Conservation (phyloP, 2,888 invertebrate species). For the Cheilosia vulpina region DNA sequence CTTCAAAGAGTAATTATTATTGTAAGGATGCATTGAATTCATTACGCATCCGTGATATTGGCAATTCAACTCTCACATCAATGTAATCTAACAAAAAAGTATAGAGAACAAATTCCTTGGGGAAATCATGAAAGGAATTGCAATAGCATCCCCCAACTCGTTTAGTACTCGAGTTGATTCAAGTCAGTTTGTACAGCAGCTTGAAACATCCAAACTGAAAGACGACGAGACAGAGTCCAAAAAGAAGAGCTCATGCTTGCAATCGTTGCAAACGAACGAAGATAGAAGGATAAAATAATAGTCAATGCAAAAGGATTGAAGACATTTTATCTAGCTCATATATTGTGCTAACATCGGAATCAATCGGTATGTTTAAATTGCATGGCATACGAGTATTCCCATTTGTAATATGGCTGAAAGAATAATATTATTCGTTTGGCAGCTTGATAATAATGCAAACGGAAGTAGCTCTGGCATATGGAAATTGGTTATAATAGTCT, state of each 20-base stretch:
- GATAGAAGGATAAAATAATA: conserved; percentile 36
- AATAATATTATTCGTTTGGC: conserved; percentile 14
- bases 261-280: conserved; percentile 18
- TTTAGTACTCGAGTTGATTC: conserved; percentile 26
- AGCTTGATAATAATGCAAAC: neutral
- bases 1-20: conserved; percentile 49
- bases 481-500: neutral
- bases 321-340: conserved; percentile 8
- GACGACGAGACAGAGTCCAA: neutral
- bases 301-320: conserved; percentile 26
- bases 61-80: neutral
- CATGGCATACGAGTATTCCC: conserved; percentile 22
- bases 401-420: conserved; percentile 19
- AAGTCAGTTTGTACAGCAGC: neutral
- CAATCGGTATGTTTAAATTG: conserved; percentile 11
- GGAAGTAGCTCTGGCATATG: neutral
- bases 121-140: conserved; percentile 63
- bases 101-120: conserved; percentile 33
- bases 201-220: neutral
- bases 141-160: conserved; percentile 32
- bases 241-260: neutral
- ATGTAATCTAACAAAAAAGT: conserved; percentile 15
- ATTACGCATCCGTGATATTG: conserved; percentile 14
- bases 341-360: conserved; percentile 16
- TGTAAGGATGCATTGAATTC: conserved; percentile 29